Percentiles rank a stretch among this genome's conserved stretches.
These are phyloP conservation scores for Oryzias dopingdopingensis DNA, from an alignment of 2,797 vertebrate species.

Conservation along the genomic window DNA sequence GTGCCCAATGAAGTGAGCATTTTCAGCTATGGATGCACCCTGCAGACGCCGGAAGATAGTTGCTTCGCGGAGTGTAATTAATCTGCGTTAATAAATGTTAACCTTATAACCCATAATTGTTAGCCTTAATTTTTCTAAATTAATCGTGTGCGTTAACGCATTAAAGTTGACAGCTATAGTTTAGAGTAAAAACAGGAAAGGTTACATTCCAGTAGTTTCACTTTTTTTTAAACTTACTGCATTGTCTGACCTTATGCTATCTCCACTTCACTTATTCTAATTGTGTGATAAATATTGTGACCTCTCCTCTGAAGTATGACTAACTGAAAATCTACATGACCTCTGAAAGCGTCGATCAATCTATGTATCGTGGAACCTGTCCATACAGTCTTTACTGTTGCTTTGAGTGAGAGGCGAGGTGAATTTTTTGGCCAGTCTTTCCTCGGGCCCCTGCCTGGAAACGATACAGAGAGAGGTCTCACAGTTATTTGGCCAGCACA, in stretches of 20 bases:
- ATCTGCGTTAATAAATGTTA: no score
- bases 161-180: no score
- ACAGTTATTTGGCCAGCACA: constrained; percentile 73
- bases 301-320: constrained; percentile 45
- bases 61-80: no score
- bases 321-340: constrained; percentile 50
- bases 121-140: no score
- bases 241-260: constrained; percentile 1
- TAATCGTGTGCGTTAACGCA: no score
- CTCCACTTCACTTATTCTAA: constrained; percentile 6
- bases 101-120: no score
- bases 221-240: not conserved
- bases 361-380: constrained; percentile 38
- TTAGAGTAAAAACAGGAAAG: no score
- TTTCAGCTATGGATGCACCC: no score
- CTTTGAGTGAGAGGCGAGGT: constrained; percentile 40
- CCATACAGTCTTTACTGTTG: constrained; percentile 32
- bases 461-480: constrained; percentile 72
- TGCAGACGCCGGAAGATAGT: no score
- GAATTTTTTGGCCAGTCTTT: constrained; percentile 50
- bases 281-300: constrained; percentile 20
- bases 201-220: constrained; percentile 1
- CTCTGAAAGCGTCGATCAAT: constrained; percentile 18
- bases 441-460: constrained; percentile 55
- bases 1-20: no score